These are phyloP conservation scores for Protophormia terraenovae DNA, from an alignment of 2,888 invertebrate genomes.

Conservation along the genomic window DNA sequence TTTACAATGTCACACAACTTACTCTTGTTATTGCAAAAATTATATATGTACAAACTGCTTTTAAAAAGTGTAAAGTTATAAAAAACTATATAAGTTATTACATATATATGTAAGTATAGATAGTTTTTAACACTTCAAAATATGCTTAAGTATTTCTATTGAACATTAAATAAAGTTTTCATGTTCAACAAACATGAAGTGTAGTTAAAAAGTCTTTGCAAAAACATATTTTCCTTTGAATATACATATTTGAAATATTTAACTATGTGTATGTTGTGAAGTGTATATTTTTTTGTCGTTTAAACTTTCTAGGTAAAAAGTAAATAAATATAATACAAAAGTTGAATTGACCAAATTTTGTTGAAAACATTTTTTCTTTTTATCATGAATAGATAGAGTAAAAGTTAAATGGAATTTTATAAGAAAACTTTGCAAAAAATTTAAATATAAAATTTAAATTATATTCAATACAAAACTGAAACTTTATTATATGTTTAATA, in stretches of 20 bases:
- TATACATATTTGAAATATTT: not conserved
- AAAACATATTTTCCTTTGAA: slow-evolving; percentile 16
- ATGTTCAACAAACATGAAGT: slow-evolving; percentile 28
- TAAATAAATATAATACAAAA: not conserved
- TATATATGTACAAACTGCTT: not conserved
- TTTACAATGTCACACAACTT: not conserved
- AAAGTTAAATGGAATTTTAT: not conserved
- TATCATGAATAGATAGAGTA: not conserved
- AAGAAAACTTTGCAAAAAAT: not conserved
- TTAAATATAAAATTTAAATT: not conserved
- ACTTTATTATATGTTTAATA: too few species aligned
- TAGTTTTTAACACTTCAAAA: not conserved
- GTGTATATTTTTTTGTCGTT: not conserved
- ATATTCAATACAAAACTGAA: too few species aligned
- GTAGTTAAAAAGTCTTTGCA: slow-evolving; percentile 23
- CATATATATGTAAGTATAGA: not conserved
- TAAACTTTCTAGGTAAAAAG: not conserved
- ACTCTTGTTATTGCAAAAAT: not conserved
- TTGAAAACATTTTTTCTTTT: not conserved
- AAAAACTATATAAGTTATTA: not conserved
- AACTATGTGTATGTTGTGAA: not conserved
- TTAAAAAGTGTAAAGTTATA: not conserved
- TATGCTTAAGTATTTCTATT: slow-evolving; percentile 17
- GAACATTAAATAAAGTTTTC: slow-evolving; percentile 40
- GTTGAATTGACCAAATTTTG: slow-evolving; percentile 8